phyloP scores from a whole-genome alignment of 2,888 invertebrate genomes.

The Thera obeliscata region DNA sequence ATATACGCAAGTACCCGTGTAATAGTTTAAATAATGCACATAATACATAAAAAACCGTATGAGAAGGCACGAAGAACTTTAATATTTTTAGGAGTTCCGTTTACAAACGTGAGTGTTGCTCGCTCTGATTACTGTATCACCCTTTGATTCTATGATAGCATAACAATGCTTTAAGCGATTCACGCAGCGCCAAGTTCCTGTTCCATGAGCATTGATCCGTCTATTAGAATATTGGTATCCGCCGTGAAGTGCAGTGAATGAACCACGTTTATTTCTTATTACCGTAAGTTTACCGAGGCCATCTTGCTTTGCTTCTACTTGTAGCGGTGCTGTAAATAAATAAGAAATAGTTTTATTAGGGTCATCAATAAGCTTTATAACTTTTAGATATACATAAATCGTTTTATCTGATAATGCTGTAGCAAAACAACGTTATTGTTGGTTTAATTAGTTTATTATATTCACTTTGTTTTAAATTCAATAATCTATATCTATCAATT shows the following conservation, averaged over 20 bases:
- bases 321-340: no score
- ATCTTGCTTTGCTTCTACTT: not conserved
- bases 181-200: not conserved
- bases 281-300: not conserved
- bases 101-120: not conserved
- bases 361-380: no score
- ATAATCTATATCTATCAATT: no score
- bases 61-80: no score
- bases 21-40: no score
- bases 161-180: not conserved
- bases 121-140: not conserved
- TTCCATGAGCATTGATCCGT: not conserved
- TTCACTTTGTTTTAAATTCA: no score
- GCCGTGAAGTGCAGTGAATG: not conserved
- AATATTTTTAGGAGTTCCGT: not conserved
- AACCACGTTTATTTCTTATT: not conserved
- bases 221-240: constrained; percentile 3
- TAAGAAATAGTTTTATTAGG: no score
- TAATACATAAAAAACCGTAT: not conserved
- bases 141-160: not conserved
- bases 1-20: no score
- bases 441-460: no score
- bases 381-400: no score
- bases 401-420: no score
- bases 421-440: no score